Evolutionary conservation across 1,140 invertebrate genomes (phyloP), one percentile per base, ranked within the genome.

Genomic region (Chlorops oryzae): DNA sequence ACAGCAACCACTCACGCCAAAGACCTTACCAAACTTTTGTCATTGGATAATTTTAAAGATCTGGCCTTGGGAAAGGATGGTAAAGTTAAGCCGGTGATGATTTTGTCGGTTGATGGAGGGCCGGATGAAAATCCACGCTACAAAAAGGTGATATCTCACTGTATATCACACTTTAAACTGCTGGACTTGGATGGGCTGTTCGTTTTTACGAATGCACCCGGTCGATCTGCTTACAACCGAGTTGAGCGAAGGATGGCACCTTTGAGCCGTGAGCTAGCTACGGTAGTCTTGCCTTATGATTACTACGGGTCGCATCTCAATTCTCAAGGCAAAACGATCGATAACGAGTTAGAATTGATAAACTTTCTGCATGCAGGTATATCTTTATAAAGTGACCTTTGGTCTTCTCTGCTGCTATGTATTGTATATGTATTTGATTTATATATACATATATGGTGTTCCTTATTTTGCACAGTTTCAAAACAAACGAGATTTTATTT

Each of bases 101-200:
- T 39, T 39, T 32, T 7, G n/a, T n/a, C n/a, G n/a, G n/a, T n/a
- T n/a, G n/a, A n/a, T n/a, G n/a, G n/a, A n/a, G n/a, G n/a, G n/a
- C n/a, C n/a, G n/a, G n/a, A n/a, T n/a, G n/a, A n/a, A n/a, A n/a
- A n/a, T n/a, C n/a, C n/a, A n/a, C n/a, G n/a, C n/a, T n/a, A n/a
- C n/a, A n/a, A n/a, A n/a, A n/a, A n/a, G n/a, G n/a, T n/a, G n/a
- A n/a, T n/a, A n/a, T n/a, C n/a, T n/a, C n/a, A n/a, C n/a, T n/a
- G n/a, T n/a, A n/a, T n/a, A n/a, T n/a, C n/a, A n/a, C n/a, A n/a
- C n/a, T n/a, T n/a, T n/a, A n/a, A n/a, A n/a, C n/a, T n/a, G n/a
- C n/a, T n/a, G n/a, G 39, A 75, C 61, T 55, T 75, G 24, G 74
- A 75, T 55, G 73, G 62, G 35, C 17, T 71, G 28, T 75, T 64